Base-by-base conservation (phyloP, 2,888 invertebrate species). In the Volucella bombylans region DNA sequence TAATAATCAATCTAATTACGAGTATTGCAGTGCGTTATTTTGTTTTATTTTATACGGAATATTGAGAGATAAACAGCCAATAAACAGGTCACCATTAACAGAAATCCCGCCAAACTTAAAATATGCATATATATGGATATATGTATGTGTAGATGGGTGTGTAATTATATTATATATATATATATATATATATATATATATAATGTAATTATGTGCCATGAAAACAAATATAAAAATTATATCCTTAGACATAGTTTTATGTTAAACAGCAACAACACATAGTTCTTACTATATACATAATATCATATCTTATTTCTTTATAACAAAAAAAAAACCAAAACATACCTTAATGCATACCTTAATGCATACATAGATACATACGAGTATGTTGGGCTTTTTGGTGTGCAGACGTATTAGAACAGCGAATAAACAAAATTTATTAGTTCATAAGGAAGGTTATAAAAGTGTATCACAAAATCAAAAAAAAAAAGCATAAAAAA, bases 81-180 rank as follows among this genome's bases (percentile, higher is more conserved):
- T 31, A 45, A 31, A 68, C 54, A 68, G 67, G 67, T 43, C 54
- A 68, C 43, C 55, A 68, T 45, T 47, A 23, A 45, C 15, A 61
- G 54, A 54, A 67, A 67, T 67, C 67, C 67, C 67, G 54, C 67
- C 67, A 67, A 67, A 52, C 31, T 65, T 65, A 18, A 47, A 49
- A 49, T 31, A 31, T 31, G 23, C 3, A 23, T 4, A 23, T 23
- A 23, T 23, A 23, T 23, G 3, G 1, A 23, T 23, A 23, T 23
- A 23, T 23, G 23, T 23, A 23, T 23, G 23, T 23, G 0, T 2
- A 31, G 31, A 31, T 31, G 6, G 31, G 6, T 31, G 31, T 31
- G 6, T 31, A 31, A 6, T 31, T 31, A 31, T 31, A 6, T 31
- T 31, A 31, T 31, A 31, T 31, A 31, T 2, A 31, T 31, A 31